Base-by-base conservation (phyloP, 2,113 vertebrate species). In the Turnix velox region DNA sequence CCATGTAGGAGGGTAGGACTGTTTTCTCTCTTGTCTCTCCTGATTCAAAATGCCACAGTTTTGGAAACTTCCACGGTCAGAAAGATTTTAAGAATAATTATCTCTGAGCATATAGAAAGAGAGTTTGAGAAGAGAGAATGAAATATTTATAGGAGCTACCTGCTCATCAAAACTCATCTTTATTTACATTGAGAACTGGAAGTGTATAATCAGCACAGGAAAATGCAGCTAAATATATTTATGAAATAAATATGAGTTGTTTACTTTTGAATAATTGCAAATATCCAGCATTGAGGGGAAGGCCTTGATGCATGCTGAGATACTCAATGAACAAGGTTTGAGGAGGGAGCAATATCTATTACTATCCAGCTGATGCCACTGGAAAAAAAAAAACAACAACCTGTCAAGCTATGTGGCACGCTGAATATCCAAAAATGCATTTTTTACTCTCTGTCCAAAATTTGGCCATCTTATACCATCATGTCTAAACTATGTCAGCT, bases 141-240 rank as follows among this genome's bases (percentile, higher is more conserved):
- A 94, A 95, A 87, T 91, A 93, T 93, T 92, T 77, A 78, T 72
- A 58, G 1, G 0, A 68, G 27, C 37, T 88, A 66, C 33, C 39
- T 74, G 65, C 73, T 93, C 69, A 59, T 92, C 46, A 93, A 88
- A 91, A 91, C 59, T 80, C 68, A 71, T 84, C 27, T 84, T 74
- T 88, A 88, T 93, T 92, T 92, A 62, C 73, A 27, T 5, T 37
- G 43, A 59, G 76, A 87, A 59, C 46, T 84, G 69, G 48, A 87
- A 84, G 24, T 59, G 15, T 87, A n/a, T 72, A 89, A 93, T 87
- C 73, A 94, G 69, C 57, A 45, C 11, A 67, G 48, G 52, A 74
- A 93, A 95, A 88, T 28, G 69, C 48, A 82, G 77, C 80, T 89
- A 89, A 82, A 91, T 95, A 46, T 65, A 78, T 93, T 87, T 91